These are phyloP conservation scores for Hippocampus barbouri DNA, from an alignment of 2,113 vertebrate species.

Conservation along the genomic window DNA sequence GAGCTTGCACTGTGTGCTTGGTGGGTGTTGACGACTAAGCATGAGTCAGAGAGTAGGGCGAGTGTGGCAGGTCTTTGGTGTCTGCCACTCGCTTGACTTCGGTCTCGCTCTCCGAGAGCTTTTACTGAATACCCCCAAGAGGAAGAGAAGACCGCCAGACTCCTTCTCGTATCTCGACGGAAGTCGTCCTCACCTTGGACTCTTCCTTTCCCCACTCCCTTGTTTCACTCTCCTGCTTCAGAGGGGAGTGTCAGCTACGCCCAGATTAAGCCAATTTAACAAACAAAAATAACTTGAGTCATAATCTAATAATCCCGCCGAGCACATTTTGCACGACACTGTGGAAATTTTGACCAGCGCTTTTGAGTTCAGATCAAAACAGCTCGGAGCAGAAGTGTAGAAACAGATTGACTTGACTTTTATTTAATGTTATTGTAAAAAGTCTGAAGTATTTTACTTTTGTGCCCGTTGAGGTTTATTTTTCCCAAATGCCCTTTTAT, in stretches of 20 bases:
- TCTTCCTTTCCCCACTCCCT: neutral
- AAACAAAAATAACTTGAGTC: constrained; percentile 19
- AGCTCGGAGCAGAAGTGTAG: constrained; percentile 35
- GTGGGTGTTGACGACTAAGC: constrained; percentile 65
- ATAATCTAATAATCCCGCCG: constrained; percentile 5
- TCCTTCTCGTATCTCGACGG: constrained; percentile 35
- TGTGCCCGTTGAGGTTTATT: neutral
- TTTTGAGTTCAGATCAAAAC: constrained; percentile 24
- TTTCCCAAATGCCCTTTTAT: neutral
- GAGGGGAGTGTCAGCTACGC: constrained; percentile 19
- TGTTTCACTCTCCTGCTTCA: constrained; percentile 10
- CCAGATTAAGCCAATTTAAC: constrained; percentile 10
- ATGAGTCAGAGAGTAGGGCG: constrained; percentile 67
- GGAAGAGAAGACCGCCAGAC: constrained; percentile 22
- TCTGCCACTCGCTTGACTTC: constrained; percentile 45
- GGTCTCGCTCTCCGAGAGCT: constrained; percentile 40
- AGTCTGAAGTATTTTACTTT: neutral
- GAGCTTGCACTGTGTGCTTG: constrained; percentile 70
- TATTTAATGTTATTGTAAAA: neutral
- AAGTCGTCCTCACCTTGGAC: constrained; percentile 8
- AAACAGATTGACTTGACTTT: constrained; percentile 41
- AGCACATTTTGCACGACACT: constrained; percentile 1
- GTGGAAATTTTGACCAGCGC: constrained; percentile 18
- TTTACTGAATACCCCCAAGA: constrained; percentile 15
- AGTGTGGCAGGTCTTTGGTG: constrained; percentile 65